phyloP scores from a whole-genome alignment of 1,140 invertebrate genomes.

The Arion vulgaris region DNA sequence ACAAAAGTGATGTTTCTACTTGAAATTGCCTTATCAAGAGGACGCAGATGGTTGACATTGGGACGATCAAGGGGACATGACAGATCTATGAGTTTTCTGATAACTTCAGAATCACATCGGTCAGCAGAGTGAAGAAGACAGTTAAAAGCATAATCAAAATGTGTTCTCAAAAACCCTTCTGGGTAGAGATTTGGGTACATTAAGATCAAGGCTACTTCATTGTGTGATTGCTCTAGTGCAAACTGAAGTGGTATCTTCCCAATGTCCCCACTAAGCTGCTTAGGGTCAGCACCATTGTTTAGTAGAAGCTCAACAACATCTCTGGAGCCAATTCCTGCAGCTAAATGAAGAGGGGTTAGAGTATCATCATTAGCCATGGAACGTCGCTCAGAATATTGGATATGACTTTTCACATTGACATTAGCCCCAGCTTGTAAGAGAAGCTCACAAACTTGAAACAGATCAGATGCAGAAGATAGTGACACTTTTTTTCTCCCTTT shows the following conservation, averaged over 20 bases:
- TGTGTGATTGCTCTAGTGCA: conserved; percentile 26
- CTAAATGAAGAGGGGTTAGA: conserved; percentile 13
- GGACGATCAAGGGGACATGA: conserved; percentile 17
- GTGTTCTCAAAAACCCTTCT: background rate
- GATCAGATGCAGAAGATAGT: background rate
- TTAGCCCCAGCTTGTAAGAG: conserved; percentile 8
- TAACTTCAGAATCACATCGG: conserved; percentile 5
- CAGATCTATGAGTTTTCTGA: background rate
- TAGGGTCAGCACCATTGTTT: conserved; percentile 22
- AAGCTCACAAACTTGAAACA: background rate
- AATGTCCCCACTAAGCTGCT: conserved; percentile 21
- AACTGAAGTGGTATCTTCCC: conserved; percentile 29
- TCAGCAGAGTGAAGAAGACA: conserved; percentile 27
- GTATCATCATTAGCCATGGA: conserved; percentile 27
- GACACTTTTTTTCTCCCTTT: conserved; percentile 2
- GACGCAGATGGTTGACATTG: conserved; percentile 26
- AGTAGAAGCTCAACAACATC: conserved; percentile 21
- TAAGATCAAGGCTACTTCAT: conserved; percentile 2
- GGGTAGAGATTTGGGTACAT: conserved; percentile 1
- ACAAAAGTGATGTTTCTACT: conserved; percentile 20
- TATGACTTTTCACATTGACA: conserved; percentile 23
- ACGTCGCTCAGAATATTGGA: conserved; percentile 21
- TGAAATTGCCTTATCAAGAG: conserved; percentile 18
- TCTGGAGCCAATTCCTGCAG: conserved; percentile 10
- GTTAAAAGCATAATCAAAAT: conserved; percentile 25